Percentiles rank a stretch among this genome's conserved stretches.
Conservation (phyloP, 2,888 invertebrate species). For the Sinotaia quadrata region DNA sequence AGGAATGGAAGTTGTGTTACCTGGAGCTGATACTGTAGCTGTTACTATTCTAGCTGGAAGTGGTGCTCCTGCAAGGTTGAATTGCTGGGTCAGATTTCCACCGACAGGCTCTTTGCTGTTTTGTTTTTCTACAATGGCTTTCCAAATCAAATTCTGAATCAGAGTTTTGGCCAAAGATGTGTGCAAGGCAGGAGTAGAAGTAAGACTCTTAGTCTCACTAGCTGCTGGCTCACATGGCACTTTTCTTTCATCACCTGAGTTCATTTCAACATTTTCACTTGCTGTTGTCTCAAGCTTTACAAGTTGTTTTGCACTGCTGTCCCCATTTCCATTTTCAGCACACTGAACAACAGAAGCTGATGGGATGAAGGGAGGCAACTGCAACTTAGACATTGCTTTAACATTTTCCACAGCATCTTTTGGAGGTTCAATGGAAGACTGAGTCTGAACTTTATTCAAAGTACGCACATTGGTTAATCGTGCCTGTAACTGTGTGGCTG, state of each 20-base stretch:
- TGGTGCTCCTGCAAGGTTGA: neutral
- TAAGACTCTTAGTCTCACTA: neutral
- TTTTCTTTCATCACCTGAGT: neutral
- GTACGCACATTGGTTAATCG: neutral
- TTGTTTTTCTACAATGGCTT: conserved; percentile 8
- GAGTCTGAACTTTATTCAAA: neutral
- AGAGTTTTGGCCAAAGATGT: neutral
- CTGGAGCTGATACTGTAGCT: neutral
- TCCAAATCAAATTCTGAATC: conserved; percentile 9
- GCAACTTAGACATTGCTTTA: neutral
- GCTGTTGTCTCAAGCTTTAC: too few relatives aligned
- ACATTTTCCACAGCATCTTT: neutral
- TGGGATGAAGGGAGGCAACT: too few relatives aligned
- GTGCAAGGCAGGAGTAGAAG: neutral
- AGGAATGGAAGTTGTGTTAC: conserved; percentile 2
- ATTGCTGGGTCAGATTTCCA: too few relatives aligned
- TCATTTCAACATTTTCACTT: neutral
- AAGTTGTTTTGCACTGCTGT: too few relatives aligned
- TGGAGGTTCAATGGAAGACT: neutral
- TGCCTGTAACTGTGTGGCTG: neutral
- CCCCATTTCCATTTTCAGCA: too few relatives aligned
- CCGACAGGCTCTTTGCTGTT: conserved; percentile 1
- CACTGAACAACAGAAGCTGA: neutral
- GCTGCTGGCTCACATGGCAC: neutral
- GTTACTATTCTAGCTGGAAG: neutral